Conservation (phyloP, 2,113 vertebrate species). For the Capreolus pygargus region DNA sequence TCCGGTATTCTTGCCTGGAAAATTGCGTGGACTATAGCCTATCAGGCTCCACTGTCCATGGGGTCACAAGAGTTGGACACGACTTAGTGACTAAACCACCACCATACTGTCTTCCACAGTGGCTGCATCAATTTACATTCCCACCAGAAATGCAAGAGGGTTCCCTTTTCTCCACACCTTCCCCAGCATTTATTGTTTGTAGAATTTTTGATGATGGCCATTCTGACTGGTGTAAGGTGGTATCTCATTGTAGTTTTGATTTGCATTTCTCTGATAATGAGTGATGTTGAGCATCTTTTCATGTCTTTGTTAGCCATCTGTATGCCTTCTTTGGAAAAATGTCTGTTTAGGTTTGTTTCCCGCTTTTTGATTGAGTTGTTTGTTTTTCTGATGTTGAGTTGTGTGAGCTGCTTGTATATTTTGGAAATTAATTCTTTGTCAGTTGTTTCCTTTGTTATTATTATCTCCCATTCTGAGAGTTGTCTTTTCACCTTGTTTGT, state of each 20-base stretch:
- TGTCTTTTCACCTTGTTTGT: background rate
- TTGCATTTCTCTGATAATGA: background rate
- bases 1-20: background rate
- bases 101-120: rapidly evolving
- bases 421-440: background rate
- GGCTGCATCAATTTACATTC: background rate
- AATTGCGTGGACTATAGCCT: background rate
- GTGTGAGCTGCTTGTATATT: background rate
- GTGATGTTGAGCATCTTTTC: background rate
- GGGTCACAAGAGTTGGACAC: background rate
- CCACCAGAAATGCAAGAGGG: background rate
- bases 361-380: background rate
- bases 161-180: background rate
- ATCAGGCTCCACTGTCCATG: background rate
- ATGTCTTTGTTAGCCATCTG: background rate
- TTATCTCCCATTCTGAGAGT: background rate
- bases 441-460: background rate
- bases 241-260: background rate
- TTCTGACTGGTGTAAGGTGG: background rate
- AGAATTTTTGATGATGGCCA: background rate
- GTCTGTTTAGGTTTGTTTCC: background rate
- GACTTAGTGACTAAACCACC: background rate
- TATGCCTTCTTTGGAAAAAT: background rate
- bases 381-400: background rate
- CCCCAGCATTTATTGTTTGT: background rate